These are phyloP conservation scores for Geococcyx californianus DNA, from an alignment of 2,113 vertebrate species.

Conservation along the genomic window DNA sequence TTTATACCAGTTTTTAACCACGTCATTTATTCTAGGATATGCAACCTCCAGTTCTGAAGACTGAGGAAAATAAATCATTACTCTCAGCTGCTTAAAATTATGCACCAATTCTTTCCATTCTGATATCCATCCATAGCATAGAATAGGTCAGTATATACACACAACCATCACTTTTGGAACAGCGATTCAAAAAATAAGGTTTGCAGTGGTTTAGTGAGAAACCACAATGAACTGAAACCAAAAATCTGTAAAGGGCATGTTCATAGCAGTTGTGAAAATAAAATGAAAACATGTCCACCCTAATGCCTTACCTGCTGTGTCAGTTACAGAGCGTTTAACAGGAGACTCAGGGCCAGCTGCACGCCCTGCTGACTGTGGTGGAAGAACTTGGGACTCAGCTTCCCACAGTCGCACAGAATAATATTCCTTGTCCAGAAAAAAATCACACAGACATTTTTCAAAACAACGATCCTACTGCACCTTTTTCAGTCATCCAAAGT, in stretches of 20 bases:
- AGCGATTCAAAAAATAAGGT: not conserved
- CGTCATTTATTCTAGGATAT: accelerated
- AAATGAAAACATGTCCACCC: not conserved
- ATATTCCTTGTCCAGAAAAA: not conserved
- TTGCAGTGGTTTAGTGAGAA: not conserved
- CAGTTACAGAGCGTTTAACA: not conserved
- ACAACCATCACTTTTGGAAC: not conserved
- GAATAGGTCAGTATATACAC: too few species aligned
- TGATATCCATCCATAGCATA: not conserved
- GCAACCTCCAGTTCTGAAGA: not conserved
- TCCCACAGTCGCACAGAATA: not conserved
- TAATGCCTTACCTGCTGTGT: not conserved
- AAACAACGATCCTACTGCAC: not conserved
- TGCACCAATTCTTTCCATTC: not conserved
- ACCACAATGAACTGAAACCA: not conserved
- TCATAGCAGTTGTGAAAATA: not conserved
- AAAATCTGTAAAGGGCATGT: not conserved
- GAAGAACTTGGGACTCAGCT: not conserved
- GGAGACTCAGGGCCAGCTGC: not conserved
- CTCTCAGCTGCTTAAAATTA: not conserved
- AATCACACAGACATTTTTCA: not conserved
- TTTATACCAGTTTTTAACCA: not conserved
- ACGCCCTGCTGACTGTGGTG: not conserved
- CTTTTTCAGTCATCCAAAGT: not conserved
- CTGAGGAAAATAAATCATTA: not conserved